A percentile compares a stretch with the other conserved stretches of the same genome.
Conservation (phyloP, 2,797 vertebrate species). For the Tapera naevia region DNA sequence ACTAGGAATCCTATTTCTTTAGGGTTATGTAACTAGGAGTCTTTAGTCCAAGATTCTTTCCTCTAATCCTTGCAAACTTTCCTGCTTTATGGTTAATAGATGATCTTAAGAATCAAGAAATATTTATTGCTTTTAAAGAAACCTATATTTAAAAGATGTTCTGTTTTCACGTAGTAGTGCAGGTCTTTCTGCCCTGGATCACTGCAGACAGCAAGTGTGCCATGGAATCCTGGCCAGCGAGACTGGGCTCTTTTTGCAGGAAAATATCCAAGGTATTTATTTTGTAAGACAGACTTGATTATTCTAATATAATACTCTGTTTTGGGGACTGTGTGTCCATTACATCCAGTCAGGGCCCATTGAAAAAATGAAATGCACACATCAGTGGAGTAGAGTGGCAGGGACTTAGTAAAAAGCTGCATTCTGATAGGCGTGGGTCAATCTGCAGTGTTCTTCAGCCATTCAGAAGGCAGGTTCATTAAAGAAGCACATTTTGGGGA, state of each 20-base stretch:
- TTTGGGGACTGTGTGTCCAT: not conserved
- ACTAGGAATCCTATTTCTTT: conserved; percentile 55
- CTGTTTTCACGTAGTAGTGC: conserved; percentile 50
- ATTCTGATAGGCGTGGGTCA: conserved; percentile 33
- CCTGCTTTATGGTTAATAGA: conserved; percentile 73
- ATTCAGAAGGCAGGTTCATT: conserved; percentile 40
- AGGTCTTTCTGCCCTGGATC: conserved; percentile 39
- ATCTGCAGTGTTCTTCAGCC: not conserved
- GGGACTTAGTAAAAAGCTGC: conserved; percentile 41
- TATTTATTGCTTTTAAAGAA: conserved; percentile 82
- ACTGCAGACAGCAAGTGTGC: conserved; percentile 51
- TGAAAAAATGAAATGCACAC: not conserved
- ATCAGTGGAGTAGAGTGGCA: not conserved
- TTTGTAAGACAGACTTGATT: conserved; percentile 51
- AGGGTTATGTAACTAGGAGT: conserved; percentile 54
- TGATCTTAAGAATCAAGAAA: conserved; percentile 67
- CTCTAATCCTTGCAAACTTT: conserved; percentile 37
- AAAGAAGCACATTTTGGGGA: conserved; percentile 59
- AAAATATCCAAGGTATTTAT: conserved; percentile 52
- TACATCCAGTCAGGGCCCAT: not conserved
- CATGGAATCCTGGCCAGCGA: conserved; percentile 31
- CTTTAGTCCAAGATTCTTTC: conserved; percentile 56
- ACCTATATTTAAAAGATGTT: conserved; percentile 75
- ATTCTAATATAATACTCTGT: not conserved
- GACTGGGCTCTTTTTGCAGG: conserved; percentile 26